Evolutionary conservation across 2,113 vertebrate species (phyloP).

Genomic region (Rostratula benghalensis): DNA sequence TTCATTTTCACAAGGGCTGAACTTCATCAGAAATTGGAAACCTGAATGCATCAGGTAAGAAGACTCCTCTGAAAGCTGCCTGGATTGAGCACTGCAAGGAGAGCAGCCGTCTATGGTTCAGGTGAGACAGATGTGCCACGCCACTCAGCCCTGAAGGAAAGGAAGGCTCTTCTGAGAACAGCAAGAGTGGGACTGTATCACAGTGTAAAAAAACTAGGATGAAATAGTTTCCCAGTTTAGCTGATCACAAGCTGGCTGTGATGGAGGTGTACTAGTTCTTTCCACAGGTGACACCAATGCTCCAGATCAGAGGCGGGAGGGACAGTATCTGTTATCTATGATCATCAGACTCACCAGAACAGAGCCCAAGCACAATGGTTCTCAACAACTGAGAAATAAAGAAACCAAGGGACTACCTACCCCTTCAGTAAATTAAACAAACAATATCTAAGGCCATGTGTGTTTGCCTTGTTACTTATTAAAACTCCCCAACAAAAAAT

Average conservation of each 20-base stretch:
- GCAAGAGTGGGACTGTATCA: not conserved
- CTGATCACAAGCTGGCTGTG: not conserved
- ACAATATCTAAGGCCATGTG: not conserved
- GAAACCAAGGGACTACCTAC: not conserved
- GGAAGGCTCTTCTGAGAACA: not conserved
- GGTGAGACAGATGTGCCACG: accelerated
- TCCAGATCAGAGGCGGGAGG: not conserved
- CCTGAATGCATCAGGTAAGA: not conserved
- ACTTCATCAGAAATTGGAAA: not conserved
- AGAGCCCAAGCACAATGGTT: not conserved
- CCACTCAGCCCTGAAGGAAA: not conserved
- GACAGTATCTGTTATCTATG: accelerated
- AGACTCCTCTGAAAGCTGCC: not conserved
- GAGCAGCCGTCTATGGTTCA: not conserved
- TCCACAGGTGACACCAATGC: not conserved
- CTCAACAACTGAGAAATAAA: not conserved
- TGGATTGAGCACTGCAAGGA: not conserved
- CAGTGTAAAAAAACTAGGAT: not conserved
- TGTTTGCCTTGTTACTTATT: not conserved
- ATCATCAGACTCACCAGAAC: not conserved
- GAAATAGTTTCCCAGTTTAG: not conserved
- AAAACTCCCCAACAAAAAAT: not conserved
- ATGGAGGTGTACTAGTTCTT: not conserved
- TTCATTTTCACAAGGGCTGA: not conserved
- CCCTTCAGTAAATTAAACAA: not conserved